phyloP scores from a whole-genome alignment of 2,888 invertebrate genomes.

The Pinctada fucata region DNA sequence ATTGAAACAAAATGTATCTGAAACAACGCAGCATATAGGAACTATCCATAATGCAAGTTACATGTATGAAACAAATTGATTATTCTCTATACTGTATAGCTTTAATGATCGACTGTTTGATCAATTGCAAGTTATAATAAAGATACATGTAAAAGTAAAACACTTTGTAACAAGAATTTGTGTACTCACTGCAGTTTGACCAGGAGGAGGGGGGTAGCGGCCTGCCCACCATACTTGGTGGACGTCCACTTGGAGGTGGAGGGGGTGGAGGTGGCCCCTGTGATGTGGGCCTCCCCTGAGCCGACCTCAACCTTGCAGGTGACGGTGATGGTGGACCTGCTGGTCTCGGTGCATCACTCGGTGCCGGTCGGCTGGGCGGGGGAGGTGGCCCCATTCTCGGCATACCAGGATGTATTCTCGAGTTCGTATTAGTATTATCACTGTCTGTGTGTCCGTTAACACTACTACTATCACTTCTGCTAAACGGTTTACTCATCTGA shows the following conservation, averaged over 20 bases:
- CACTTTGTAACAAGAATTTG: too few relatives aligned
- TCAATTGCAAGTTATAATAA: too few relatives aligned
- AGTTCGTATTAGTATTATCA: not conserved
- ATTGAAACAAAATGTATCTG: too few relatives aligned
- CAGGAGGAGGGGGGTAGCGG: slow-evolving; percentile 7
- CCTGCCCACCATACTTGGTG: slow-evolving; percentile 7
- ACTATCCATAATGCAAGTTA: too few relatives aligned
- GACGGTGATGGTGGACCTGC: not conserved
- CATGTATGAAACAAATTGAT: too few relatives aligned
- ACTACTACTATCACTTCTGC: slow-evolving; percentile 12
- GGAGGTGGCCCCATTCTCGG: slow-evolving; percentile 34
- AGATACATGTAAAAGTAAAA: too few relatives aligned
- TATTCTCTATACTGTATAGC: too few relatives aligned
- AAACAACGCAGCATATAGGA: too few relatives aligned
- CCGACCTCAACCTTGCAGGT: slow-evolving; percentile 8
- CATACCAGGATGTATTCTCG: not conserved
- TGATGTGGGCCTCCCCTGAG: slow-evolving; percentile 23
- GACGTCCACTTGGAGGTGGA: slow-evolving; percentile 24
- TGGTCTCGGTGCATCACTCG: not conserved
- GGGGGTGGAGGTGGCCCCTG: slow-evolving; percentile 39
- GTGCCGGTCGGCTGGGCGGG: slow-evolving; percentile 27
- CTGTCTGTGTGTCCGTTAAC: slow-evolving; percentile 14
- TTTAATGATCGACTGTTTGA: too few relatives aligned
- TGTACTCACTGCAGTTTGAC: not conserved
- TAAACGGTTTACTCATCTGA: slow-evolving; percentile 26